These are phyloP conservation scores for Vespertilio murinus DNA, from an alignment of 2,797 vertebrate species.

Conservation along the genomic window DNA sequence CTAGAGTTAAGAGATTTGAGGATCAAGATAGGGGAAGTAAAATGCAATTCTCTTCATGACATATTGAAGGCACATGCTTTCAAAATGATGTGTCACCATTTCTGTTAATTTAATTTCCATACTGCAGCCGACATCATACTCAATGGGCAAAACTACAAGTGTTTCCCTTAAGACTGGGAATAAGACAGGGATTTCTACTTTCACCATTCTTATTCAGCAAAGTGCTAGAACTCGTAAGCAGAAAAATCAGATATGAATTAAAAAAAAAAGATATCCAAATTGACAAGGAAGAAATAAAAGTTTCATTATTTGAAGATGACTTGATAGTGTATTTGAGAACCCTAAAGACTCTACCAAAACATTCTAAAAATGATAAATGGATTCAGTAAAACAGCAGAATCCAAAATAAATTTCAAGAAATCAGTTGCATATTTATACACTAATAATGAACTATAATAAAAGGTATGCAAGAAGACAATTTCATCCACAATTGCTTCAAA, in stretches of 20 bases:
- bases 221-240: neutral
- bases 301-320: neutral
- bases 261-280: neutral
- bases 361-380: neutral
- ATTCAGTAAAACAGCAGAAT: neutral
- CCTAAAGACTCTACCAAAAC: neutral
- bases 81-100: neutral
- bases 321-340: neutral
- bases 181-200: neutral
- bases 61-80: neutral
- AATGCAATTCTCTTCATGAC: neutral
- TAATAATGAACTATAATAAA: neutral
- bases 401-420: neutral
- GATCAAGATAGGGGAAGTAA: neutral
- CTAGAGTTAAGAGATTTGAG: neutral
- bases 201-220: neutral
- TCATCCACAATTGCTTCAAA: neutral
- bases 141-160: neutral
- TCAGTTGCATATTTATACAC: neutral
- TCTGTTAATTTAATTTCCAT: neutral
- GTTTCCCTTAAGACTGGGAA: neutral
- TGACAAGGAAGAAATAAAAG: neutral
- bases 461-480: neutral
- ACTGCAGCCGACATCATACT: neutral
- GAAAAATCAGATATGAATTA: neutral